Conservation (phyloP, 2,113 vertebrate species). For the Cololabis saira region DNA sequence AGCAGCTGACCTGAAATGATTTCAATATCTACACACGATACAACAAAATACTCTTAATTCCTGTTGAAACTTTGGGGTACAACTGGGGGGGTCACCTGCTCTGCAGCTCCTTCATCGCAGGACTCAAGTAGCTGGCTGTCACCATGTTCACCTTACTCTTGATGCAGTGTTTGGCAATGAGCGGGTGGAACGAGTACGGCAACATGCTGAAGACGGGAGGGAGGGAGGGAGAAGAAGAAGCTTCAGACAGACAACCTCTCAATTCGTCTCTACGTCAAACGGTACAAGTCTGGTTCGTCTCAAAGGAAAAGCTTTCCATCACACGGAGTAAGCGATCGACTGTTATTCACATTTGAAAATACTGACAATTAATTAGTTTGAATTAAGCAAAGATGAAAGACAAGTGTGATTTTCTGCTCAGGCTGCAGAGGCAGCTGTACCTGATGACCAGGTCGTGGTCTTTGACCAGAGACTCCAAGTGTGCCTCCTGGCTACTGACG, state of each 20-base stretch:
- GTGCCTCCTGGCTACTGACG: conserved; percentile 83
- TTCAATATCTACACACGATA: too few species aligned
- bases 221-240: background rate
- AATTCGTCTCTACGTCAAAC: background rate
- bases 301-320: too few species aligned
- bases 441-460: conserved; percentile 94
- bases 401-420: too few species aligned
- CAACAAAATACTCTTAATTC: too few species aligned
- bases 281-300: too few species aligned
- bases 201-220: conserved; percentile 83
- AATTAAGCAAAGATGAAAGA: too few species aligned
- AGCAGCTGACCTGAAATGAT: too few species aligned
- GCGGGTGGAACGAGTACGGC: conserved; percentile 88
- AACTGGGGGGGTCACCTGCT: conserved; percentile 82
- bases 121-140: conserved; percentile 94
- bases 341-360: too few species aligned
- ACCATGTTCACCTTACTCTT: conserved; percentile 91
- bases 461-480: conserved; percentile 87
- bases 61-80: background rate
- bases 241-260: background rate
- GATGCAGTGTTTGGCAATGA: conserved; percentile 92
- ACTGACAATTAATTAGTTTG: too few species aligned
- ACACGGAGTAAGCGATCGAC: too few species aligned
- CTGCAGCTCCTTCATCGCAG: conserved; percentile 91
- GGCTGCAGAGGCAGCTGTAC: conserved; percentile 61